Percentiles rank a stretch among this genome's conserved stretches.
Conservation (phyloP, 2,113 vertebrate genomes). For the Dendrocopos noguchii region DNA sequence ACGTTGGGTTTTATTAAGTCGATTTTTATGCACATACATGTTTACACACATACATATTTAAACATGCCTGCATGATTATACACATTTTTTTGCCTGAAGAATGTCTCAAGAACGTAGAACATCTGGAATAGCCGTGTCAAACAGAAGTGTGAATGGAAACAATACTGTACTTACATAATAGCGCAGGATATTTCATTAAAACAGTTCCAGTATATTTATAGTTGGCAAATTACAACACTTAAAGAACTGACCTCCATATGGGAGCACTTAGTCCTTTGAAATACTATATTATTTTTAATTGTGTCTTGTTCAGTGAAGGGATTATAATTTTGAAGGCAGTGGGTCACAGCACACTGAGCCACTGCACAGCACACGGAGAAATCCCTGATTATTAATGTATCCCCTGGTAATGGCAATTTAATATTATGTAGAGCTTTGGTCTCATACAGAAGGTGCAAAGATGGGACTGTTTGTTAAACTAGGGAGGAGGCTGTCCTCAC, state of each 20-base stretch:
- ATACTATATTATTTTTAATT: conserved; percentile 64
- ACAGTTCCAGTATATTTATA: conserved; percentile 18
- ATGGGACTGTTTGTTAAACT: neutral
- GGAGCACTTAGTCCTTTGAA: conserved; percentile 61
- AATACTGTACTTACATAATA: neutral
- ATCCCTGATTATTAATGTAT: conserved; percentile 11
- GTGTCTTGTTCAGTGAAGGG: conserved; percentile 36
- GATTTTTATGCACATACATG: neutral
- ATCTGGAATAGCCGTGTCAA: conserved; percentile 31
- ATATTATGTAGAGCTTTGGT: conserved; percentile 35
- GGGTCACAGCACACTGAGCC: neutral
- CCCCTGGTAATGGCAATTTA: conserved; percentile 25
- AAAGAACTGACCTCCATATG: conserved; percentile 37
- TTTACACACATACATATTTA: neutral
- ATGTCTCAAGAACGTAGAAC: neutral
- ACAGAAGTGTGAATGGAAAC: conserved; percentile 45
- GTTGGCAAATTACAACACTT: conserved; percentile 12
- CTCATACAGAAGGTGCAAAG: neutral
- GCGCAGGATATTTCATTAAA: conserved; percentile 34
- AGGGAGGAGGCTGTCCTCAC: neutral
- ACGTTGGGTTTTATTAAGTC: conserved; percentile 52
- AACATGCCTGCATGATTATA: neutral
- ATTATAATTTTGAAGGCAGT: conserved; percentile 37
- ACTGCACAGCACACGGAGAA: conserved; percentile 11
- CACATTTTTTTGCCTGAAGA: neutral